Base-by-base conservation (phyloP, 2,797 vertebrate species). In the Prunella strophiata region DNA sequence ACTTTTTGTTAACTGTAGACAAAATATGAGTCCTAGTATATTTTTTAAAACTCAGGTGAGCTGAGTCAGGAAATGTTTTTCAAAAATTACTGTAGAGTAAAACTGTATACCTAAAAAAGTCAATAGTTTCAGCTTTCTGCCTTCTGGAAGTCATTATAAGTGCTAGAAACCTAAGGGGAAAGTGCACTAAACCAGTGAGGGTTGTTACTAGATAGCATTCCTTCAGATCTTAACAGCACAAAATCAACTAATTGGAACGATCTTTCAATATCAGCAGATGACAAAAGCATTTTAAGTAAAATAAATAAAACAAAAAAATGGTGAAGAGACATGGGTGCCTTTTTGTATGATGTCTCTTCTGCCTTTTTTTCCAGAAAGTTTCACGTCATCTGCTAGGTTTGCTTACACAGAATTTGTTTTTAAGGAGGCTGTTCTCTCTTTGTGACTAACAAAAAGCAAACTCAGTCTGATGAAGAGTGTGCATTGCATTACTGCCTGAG, bases 271-370 rank as follows among this genome's bases (percentile, higher is more conserved):
- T 59, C 55, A 23, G 11, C 65, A 93, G 74, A 63, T 68, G 20
- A 54, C 63, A 48, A 89, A 92, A 54, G 7, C 18, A 40, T 81
- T 93, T 78, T 58, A 51, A 58, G 78, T 73, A 51, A 91, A 82
- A 83, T 42, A 42, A 72, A 65, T 29, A 38, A 61, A 91, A 2
- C 8, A 73, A 57, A 52, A 84, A 88, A 78, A 30, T 32, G 42
- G 40, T 61, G 57, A 82, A 73, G 89, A 85, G 76, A 65, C 58
- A 10, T 22, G 17, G 80, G 76, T 95, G 74, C 86, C 90, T 85
- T 91, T 93, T 78, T 78, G 30, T 89, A 23, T 84, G 47, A 11
- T 73, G 67, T 93, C 77, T 90, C 79, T 83, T 78, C 51, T 74
- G 52, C 91, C 65, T 48, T 79, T 93, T 93, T 81, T 58, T 4